A percentile compares a stretch with the other conserved stretches of the same genome.
phyloP scores from a whole-genome alignment of 2,888 invertebrate species.

The Drepanosiphum platanoidis region DNA sequence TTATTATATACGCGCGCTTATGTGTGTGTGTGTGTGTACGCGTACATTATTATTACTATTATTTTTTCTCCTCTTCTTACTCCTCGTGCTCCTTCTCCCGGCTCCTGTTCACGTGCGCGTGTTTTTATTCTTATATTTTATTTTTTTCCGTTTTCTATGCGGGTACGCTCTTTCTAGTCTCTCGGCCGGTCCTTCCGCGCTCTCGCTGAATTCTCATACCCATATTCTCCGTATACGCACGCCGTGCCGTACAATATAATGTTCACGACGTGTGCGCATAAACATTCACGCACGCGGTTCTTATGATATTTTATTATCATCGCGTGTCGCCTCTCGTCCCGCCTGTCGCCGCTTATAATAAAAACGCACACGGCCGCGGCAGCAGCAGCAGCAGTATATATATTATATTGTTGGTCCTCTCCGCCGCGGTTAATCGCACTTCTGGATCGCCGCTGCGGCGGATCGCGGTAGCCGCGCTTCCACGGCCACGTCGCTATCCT shows the following conservation, averaged over 20 bases:
- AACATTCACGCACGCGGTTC: background rate
- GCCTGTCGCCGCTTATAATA: too few relatives aligned
- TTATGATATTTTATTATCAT: slow-evolving; percentile 13
- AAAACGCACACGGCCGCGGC: background rate
- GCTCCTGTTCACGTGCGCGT: background rate
- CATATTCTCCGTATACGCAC: too few relatives aligned
- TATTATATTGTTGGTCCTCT: too few relatives aligned
- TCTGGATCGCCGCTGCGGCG: background rate
- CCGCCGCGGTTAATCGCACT: background rate
- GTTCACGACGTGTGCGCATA: background rate
- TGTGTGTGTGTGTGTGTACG: background rate
- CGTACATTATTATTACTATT: slow-evolving; percentile 14
- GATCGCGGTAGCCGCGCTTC: background rate
- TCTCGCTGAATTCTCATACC: background rate
- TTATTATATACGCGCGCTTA: background rate
- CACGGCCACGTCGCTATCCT: background rate
- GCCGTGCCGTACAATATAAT: background rate
- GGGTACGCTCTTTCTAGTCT: too few relatives aligned
- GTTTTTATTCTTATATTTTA: background rate
- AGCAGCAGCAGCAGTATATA: too few relatives aligned
- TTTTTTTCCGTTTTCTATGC: background rate
- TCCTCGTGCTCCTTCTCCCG: background rate
- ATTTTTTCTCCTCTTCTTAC: background rate
- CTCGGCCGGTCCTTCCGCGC: too few relatives aligned
- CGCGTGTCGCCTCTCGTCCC: background rate